Evolutionary conservation across 2,113 vertebrate species (phyloP), one percentile per base, ranked within the genome.

Genomic region (Psilopogon haemacephalus): DNA sequence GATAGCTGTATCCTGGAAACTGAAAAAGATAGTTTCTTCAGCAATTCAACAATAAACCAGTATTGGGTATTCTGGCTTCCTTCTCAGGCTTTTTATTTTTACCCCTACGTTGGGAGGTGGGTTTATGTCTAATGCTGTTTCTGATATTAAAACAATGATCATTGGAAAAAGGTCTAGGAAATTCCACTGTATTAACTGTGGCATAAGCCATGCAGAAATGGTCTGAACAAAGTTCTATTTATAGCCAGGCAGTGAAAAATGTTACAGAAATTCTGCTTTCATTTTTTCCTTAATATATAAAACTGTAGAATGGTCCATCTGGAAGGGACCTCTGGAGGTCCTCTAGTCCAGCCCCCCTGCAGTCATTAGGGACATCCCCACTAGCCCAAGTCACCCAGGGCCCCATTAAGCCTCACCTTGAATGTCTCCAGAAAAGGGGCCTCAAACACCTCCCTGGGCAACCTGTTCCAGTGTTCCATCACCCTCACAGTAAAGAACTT

Each of bases 1-100:
- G 19, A 69, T 24, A 86, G 70, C 55, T 73, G 70, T 65, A 72
- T 91, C 77, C 62, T 92, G 70, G 86, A 84, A 88, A 88, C 92
- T 33, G n/a, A 75, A 83, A 79, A 35, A 26, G 2, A 33, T 32
- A 35, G 23, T 44, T 86, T 58, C 42, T n/a, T 38, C 27, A 63
- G 62, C 21, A 75, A 42, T 48, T 84, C 19, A 21, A 56, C 23
- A 77, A 56, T 46, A 44, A 16, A 37, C 44, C 3, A 78, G 21
- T 7, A 60, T 8, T 32, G 4, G 5, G 18, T 16, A 84, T 16
- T 63, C 18, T 35, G 35, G 11, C 8, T 58, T 68, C 20, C 50
- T 79, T 48, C 21, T 10, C n/a, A 46, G 18, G 32, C 12, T 71
- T 52, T 5, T 3, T 4, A 4, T 23, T 50, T 23, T 50, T 23